Evolutionary conservation across 1,140 invertebrate species (phyloP).

Genomic region (Radopholus similis): DNA sequence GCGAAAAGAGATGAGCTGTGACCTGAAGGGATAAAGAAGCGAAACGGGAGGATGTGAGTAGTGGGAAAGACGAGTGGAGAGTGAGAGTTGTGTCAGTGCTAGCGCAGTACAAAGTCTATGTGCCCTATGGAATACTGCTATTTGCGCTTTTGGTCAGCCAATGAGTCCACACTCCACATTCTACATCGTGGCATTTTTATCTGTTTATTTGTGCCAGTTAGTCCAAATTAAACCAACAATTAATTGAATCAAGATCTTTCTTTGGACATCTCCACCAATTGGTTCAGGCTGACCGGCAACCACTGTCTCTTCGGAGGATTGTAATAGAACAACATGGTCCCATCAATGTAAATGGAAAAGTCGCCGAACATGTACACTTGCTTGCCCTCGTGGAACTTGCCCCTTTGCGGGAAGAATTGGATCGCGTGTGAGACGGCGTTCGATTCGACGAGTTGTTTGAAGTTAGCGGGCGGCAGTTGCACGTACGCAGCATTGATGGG

Average conservation of each 20-base stretch:
- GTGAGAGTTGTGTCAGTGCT: too few species aligned
- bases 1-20: too few species aligned
- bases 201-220: background rate
- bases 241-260: background rate
- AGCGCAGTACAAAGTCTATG: too few species aligned
- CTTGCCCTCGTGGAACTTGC: constrained; percentile 19
- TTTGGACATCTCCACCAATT: constrained; percentile 15
- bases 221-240: constrained; percentile 3
- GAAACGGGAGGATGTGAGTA: too few species aligned
- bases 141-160: too few species aligned
- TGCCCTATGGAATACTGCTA: too few species aligned
- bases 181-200: background rate
- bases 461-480: constrained; percentile 1
- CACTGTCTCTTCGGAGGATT: constrained; percentile 16
- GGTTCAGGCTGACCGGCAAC: constrained; percentile 15
- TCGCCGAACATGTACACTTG: constrained; percentile 21
- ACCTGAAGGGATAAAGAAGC: too few species aligned
- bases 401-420: constrained; percentile 18
- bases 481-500: background rate
- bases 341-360: constrained; percentile 18
- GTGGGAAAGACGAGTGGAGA: too few species aligned
- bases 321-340: constrained; percentile 11
- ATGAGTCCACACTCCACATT: too few species aligned
- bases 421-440: constrained; percentile 9
- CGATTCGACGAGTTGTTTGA: constrained; percentile 18